Evolutionary conservation across 2,113 vertebrate genomes (phyloP).

Genomic region (Struthio camelus): DNA sequence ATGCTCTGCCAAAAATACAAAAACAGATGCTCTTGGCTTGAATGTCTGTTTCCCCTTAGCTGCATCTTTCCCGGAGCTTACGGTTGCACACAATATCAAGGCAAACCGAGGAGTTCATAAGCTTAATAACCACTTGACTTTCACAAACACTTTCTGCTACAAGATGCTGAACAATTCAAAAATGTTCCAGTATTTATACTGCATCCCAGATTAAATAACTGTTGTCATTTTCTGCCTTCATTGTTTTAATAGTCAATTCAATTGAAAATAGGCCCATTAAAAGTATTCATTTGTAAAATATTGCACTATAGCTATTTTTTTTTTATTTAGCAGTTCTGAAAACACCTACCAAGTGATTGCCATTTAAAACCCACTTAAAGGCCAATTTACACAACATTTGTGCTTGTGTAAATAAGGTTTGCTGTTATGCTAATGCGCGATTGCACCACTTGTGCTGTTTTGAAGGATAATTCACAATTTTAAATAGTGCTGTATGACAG

Average conservation of each 20-base stretch:
- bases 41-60: not conserved
- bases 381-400: slow-evolving; percentile 37
- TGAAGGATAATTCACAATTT: slow-evolving; percentile 66
- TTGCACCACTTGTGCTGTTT: slow-evolving; percentile 59
- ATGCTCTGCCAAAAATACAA: not conserved
- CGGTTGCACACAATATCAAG: not conserved
- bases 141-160: slow-evolving; percentile 68
- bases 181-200: slow-evolving; percentile 66
- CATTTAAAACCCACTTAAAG: slow-evolving; percentile 60
- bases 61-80: not conserved
- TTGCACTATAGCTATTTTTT: slow-evolving; percentile 9
- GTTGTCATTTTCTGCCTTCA: slow-evolving; percentile 54
- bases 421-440: slow-evolving; percentile 52
- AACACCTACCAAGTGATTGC: slow-evolving; percentile 51
- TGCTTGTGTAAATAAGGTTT: slow-evolving; percentile 56
- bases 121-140: slow-evolving; percentile 65
- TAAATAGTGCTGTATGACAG: slow-evolving; percentile 48
- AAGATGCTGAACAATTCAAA: slow-evolving; percentile 68
- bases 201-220: slow-evolving; percentile 65
- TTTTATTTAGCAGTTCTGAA: slow-evolving; percentile 48
- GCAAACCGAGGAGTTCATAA: not conserved
- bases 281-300: slow-evolving; percentile 49
- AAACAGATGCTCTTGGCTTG: not conserved
- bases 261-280: slow-evolving; percentile 48
- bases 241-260: slow-evolving; percentile 54